phyloP scores from a whole-genome alignment of 2,113 vertebrate genomes.

The Labrus mixtus region DNA sequence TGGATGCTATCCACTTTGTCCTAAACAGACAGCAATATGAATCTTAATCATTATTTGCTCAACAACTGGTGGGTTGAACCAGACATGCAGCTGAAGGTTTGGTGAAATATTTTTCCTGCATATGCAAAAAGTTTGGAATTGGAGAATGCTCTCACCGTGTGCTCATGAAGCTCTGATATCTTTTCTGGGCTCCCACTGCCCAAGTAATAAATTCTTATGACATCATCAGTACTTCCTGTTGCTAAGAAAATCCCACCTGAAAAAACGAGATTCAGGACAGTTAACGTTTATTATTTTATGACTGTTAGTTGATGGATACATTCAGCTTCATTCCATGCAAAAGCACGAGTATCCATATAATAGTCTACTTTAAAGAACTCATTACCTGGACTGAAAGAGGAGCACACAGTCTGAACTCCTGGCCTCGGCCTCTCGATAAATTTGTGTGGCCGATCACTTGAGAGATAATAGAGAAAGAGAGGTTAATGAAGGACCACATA shows the following conservation, averaged over 20 bases:
- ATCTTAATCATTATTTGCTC: not conserved
- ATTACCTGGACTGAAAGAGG: constrained; percentile 96
- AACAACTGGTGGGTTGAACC: not conserved
- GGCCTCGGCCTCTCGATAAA: constrained; percentile 95
- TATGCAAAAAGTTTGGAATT: not conserved
- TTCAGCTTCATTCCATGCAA: not conserved
- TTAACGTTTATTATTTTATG: not conserved
- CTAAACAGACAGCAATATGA: constrained; percentile 73
- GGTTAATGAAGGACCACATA: constrained; percentile 8
- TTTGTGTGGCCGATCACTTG: constrained; percentile 91
- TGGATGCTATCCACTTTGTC: constrained; percentile 99
- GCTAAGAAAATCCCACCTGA: constrained; percentile 97
- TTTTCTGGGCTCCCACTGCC: constrained; percentile 94
- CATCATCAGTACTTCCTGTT: constrained; percentile 96
- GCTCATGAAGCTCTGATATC: constrained; percentile 93
- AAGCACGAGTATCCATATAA: not conserved
- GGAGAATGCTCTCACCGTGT: constrained; percentile 86
- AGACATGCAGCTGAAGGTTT: not conserved
- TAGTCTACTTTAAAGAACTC: not conserved
- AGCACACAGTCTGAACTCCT: constrained; percentile 95
- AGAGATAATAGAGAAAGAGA: constrained; percentile 22
- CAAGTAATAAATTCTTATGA: constrained; percentile 97
- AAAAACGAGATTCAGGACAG: constrained; percentile 17
- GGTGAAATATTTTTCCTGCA: constrained; percentile 32
- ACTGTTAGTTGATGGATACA: not conserved